phyloP scores from a whole-genome alignment of 2,797 vertebrate genomes.

The Antrozous pallidus region DNA sequence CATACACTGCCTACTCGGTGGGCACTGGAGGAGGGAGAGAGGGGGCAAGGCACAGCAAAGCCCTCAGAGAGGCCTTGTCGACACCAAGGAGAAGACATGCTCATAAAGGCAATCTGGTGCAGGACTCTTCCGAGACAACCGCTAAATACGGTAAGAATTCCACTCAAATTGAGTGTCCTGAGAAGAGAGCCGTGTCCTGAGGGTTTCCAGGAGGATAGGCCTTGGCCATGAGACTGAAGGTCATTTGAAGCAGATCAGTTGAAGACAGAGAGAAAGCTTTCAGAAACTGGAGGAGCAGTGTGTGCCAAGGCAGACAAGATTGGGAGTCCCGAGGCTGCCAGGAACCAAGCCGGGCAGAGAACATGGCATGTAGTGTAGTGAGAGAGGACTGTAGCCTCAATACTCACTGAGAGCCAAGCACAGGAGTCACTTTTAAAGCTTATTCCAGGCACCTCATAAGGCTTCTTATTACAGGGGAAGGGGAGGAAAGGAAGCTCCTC shows the following conservation, averaged over 20 bases:
- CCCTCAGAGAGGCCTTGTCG: neutral
- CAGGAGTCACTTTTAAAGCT: too few species aligned
- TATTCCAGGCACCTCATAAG: too few species aligned
- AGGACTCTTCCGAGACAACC: neutral
- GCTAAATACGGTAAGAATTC: neutral
- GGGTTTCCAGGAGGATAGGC: neutral
- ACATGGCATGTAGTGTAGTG: fast-evolving
- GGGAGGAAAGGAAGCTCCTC: too few species aligned
- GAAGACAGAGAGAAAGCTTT: neutral
- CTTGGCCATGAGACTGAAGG: neutral
- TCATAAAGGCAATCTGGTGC: too few species aligned
- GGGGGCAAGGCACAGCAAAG: fast-evolving
- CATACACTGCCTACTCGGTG: too few species aligned
- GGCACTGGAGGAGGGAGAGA: too few species aligned
- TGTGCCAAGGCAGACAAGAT: neutral
- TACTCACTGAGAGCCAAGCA: too few species aligned
- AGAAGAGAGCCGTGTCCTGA: too few species aligned
- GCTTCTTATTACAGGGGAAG: too few species aligned
- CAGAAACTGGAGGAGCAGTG: too few species aligned
- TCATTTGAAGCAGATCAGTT: too few species aligned
- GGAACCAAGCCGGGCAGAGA: neutral
- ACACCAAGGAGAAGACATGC: fast-evolving
- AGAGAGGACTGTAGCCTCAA: fast-evolving
- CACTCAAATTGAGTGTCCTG: fast-evolving
- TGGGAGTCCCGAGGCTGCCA: fast-evolving